phyloP scores from a whole-genome alignment of 1,140 invertebrate genomes.

The Chlorops oryzae region DNA sequence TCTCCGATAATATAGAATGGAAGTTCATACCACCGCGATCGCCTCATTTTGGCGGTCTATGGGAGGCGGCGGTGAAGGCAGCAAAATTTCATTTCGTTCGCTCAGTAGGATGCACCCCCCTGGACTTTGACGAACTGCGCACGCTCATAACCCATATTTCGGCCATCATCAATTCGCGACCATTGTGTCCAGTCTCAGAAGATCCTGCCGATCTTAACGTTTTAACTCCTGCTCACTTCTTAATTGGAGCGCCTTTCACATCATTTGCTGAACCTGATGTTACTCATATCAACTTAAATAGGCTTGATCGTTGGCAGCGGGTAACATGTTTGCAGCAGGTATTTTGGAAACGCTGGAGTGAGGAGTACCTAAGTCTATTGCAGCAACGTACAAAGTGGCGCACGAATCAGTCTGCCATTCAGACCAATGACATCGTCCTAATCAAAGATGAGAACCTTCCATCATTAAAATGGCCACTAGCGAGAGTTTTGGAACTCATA shows the following conservation, averaged over 20 bases:
- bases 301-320: constrained; percentile 6
- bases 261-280: constrained; percentile 24
- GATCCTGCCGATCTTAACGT: constrained; percentile 5
- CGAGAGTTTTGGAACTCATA: not conserved
- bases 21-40: no score
- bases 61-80: constrained; percentile 10
- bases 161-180: constrained; percentile 10
- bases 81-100: constrained; percentile 11
- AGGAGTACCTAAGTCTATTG: constrained; percentile 1
- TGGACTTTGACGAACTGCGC: constrained; percentile 9
- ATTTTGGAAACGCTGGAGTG: constrained; percentile 11
- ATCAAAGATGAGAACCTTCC: constrained; percentile 11
- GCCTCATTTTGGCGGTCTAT: no score
- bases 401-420: not conserved
- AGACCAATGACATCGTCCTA: not conserved
- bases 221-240: constrained; percentile 10
- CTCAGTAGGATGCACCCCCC: not conserved
- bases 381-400: constrained; percentile 9
- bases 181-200: constrained; percentile 10
- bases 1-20: not conserved
- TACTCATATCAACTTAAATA: constrained; percentile 9
- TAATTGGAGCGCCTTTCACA: constrained; percentile 24
- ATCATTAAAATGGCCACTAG: constrained; percentile 4
- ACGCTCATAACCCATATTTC: constrained; percentile 23
- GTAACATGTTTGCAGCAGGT: constrained; percentile 6